Base-by-base conservation (phyloP, 2,113 vertebrate genomes). In the Thymallus thymallus region DNA sequence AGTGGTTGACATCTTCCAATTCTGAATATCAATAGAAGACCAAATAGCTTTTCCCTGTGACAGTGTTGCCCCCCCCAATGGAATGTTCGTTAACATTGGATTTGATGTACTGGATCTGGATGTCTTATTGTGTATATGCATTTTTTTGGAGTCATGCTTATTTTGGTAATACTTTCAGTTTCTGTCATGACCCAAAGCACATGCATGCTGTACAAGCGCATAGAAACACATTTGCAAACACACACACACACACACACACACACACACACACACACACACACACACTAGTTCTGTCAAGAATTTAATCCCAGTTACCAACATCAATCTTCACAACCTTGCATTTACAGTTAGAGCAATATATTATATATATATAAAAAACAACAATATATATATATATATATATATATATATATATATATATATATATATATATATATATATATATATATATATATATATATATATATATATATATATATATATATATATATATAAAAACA, bases 381-480 rank as follows among this genome's bases (percentile, higher is more conserved):
- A n/a, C n/a, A n/a, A n/a, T 26, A 1, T 56, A 60, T 73, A 32
- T 55, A 55, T 55, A 64, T 26, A 1, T 56, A 60, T 73, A 32
- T 55, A 55, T 55, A 64, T 26, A 1, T 56, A 60, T 73, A 32
- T 55, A 55, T 55, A 64, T 26, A 1, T 56, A 60, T 73, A 32
- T 55, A 55, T 55, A 64, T 26, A 1, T 56, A 60, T 73, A 66
- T 70, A 45, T n/a, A n/a, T n/a, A n/a, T n/a, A n/a, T n/a, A n/a
- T n/a, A n/a, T n/a, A n/a, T n/a, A 62, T 45, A 66, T 70, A 45
- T n/a, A n/a, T n/a, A n/a, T n/a, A n/a, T n/a, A n/a, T n/a, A n/a
- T n/a, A n/a, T n/a, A 62, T 45, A 66, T 70, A 45, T n/a, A n/a
- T n/a, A n/a, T n/a, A n/a, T n/a, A n/a, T n/a, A n/a, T n/a, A n/a